Evolutionary conservation across 1,140 invertebrate genomes (phyloP).

Genomic region (Telenomus remus): DNA sequence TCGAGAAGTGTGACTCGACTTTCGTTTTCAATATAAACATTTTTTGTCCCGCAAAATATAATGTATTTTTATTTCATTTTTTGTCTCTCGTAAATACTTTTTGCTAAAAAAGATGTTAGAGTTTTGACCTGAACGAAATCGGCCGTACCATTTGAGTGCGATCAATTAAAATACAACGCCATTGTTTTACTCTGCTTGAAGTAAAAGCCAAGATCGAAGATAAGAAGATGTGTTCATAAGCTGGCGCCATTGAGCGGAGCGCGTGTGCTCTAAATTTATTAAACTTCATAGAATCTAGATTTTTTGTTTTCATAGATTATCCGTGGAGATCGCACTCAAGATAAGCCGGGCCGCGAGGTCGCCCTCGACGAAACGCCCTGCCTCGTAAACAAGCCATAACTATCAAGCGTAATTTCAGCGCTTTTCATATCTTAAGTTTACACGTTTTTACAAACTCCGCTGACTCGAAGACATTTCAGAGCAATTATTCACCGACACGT

Average conservation of each 20-base stretch:
- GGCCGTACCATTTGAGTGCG: constrained; percentile 21
- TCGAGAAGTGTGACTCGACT: background rate
- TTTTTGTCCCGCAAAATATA: too few relatives aligned
- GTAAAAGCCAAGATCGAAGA: constrained; percentile 16
- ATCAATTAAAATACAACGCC: constrained; percentile 39
- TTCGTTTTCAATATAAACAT: background rate
- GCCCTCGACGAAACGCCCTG: background rate
- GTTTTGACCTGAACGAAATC: constrained; percentile 15
- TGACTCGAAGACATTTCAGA: constrained; percentile 10
- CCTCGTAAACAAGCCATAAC: constrained; percentile 4
- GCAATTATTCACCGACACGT: constrained; percentile 22
- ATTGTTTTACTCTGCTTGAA: constrained; percentile 23
- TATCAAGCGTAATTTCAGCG: background rate
- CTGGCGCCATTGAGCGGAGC: constrained; percentile 4
- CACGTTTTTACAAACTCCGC: constrained; percentile 10
- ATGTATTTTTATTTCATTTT: too few relatives aligned
- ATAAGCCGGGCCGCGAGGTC: background rate
- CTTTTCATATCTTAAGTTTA: constrained; percentile 15
- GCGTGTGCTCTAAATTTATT: constrained; percentile 9
- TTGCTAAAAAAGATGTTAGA: too few relatives aligned
- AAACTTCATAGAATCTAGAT: background rate
- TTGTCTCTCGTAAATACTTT: too few relatives aligned
- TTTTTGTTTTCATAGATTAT: background rate
- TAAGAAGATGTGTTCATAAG: constrained; percentile 17
- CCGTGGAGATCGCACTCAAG: background rate